Conservation (phyloP, 2,113 vertebrate genomes). For the Theropithecus gelada region DNA sequence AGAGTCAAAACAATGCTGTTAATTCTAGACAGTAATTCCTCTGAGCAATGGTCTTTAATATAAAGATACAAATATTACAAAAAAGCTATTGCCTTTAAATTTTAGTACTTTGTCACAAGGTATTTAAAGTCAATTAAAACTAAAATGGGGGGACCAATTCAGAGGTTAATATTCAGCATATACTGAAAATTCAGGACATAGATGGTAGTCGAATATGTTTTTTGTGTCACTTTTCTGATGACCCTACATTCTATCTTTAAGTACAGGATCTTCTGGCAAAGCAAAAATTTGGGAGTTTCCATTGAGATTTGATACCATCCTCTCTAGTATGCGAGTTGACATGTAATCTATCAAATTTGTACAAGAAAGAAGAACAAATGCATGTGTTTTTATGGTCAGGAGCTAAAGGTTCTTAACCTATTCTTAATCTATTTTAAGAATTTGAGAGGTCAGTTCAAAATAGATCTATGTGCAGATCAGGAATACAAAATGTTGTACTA, state of each 20-base stretch:
- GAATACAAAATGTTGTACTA: conserved; percentile 10
- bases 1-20: not conserved
- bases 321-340: not conserved
- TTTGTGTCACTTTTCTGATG: not conserved
- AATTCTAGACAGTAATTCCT: not conserved
- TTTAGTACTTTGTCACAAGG: not conserved
- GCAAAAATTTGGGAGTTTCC: accelerated
- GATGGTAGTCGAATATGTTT: not conserved
- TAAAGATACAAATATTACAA: not conserved
- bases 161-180: not conserved
- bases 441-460: not conserved
- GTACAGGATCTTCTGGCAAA: not conserved
- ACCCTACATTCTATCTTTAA: not conserved
- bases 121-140: not conserved
- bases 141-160: not conserved
- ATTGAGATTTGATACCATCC: not conserved
- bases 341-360: not conserved
- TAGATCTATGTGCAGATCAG: not conserved
- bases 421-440: not conserved
- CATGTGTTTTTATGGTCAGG: not conserved
- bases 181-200: not conserved
- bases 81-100: not conserved
- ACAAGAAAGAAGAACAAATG: not conserved
- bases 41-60: not conserved
- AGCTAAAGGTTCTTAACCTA: not conserved